Evolutionary conservation across 1,140 invertebrate species (phyloP), one percentile per base, ranked within the genome.

Genomic region (Calosoma granatense): DNA sequence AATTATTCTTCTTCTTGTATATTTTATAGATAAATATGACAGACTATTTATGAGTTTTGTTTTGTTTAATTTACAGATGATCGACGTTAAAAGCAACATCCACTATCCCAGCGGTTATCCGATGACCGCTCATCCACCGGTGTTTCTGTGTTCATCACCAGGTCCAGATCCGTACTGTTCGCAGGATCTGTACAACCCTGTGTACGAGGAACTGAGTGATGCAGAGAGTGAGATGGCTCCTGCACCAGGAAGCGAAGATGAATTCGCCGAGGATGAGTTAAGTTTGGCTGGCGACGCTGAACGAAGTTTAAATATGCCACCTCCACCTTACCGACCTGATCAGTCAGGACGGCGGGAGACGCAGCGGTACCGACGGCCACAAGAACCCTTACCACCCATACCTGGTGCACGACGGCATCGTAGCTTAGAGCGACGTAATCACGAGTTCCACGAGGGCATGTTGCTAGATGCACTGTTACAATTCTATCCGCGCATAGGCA

Each of bases 141-240:
- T 80, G n/a, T 81, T 85, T 67, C 77, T 84, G 57, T 84, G 82
- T 70, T 82, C 80, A 62, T 84, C 82, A 21, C 80, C 82, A n/a
- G 79, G 81, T 21, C 80, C 80, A 19, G 82, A 84, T 72, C 81
- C 81, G 56, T 84, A 83, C 73, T 74, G 72, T 55, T 84, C 82
- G 26, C 80, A 83, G 65, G 83, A 85, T 64, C 74, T 81, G 54
- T 82, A 81, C 71, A 81, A 82, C 69, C 83, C 83, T 55, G 82
- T 85, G 21, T 85, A 85, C 71, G 83, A 85, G 70, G 83, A 85
- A 67, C 73, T 85, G 51, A 82, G 81, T 60, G 81, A 83, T 63
- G 77, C 79, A 30, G 81, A 84, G 57, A 80, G 76, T 56, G 81
- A 84, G 59, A 53, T 70, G 55, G 65, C 65, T 17, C 78, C 76